Base-by-base conservation (phyloP, 2,797 vertebrate genomes). In the Pangasius mekongensis region DNA sequence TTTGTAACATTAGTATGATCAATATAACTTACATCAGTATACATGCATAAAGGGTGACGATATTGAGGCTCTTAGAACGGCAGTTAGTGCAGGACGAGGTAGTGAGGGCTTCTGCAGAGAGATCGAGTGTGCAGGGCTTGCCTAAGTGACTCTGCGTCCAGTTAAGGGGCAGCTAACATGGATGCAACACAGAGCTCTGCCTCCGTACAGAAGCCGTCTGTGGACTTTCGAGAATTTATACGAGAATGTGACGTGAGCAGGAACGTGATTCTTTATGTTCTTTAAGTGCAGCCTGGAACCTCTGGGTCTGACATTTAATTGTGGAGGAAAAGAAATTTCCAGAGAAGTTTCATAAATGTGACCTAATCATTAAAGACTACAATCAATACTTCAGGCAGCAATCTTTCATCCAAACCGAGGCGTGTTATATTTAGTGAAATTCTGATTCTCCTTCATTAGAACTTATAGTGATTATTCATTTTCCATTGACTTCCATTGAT, bases 31-130 rank as follows among this genome's bases (percentile, higher is more conserved):
- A 14, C 18, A 49, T 52, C 0, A 10, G 3, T 52, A 33, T 6
- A 30, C n/a, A 22, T 54, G 24, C 2, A n/a, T n/a, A 27, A 62
- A 62, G 22, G 36, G 13, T 60, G 54, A 60, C 0, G 58, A 43
- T 39, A 27, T 3, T 2, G 33, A 83, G 60, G 58, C 60, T 64
- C 81, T 58, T 14, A 3, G 36, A 24, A 36, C 3, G 33, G 93
- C 91, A 91, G 93, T 85, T 86, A 83, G 90, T 83, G 81, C 88
- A 86, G 89, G 90, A 87, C 89, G 92, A 90, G 91, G 89, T 92
- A 91, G 90, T 89, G 71, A 67, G 78, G 49, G 87, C 90, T 24
- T 58, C 36, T 73, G 58, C 18, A 9, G 82, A 69, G 47, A 56
- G 22, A 18, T 33, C 39, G 86, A 83, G 89, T 73, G 87, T 74